These are phyloP conservation scores for Campylomormyrus numenius DNA, from an alignment of 2,113 vertebrate species.

Conservation along the genomic window DNA sequence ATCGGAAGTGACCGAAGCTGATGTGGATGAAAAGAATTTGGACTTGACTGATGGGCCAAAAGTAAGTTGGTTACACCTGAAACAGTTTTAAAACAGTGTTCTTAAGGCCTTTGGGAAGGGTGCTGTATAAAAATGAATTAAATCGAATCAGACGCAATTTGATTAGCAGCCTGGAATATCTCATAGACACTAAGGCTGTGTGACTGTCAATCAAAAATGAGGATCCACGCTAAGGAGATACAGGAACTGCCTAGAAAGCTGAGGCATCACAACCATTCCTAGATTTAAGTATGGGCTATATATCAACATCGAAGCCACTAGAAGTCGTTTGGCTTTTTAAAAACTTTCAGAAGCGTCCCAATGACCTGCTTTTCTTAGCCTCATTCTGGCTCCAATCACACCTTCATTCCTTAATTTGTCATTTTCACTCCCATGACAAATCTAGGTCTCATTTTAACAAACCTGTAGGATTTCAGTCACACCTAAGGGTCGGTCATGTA, in stretches of 20 bases:
- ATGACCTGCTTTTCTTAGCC: conserved; percentile 1
- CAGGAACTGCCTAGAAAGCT: background rate
- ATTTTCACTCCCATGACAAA: background rate
- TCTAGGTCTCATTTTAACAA: background rate
- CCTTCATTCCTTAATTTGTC: conserved; percentile 10
- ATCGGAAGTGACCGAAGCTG: conserved; percentile 64
- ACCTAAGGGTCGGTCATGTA: background rate
- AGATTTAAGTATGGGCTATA: background rate
- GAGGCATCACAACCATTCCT: background rate
- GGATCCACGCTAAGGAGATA: background rate
- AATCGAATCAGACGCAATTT: background rate
- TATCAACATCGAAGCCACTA: background rate
- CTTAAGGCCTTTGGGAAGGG: background rate
- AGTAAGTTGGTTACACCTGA: conserved; percentile 23
- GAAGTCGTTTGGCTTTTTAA: background rate
- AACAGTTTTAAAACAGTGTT: background rate
- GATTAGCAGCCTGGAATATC: background rate
- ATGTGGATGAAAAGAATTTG: conserved; percentile 54
- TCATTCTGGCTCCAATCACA: conserved; percentile 3
- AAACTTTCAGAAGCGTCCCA: background rate
- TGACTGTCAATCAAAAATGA: background rate
- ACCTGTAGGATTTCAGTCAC: background rate
- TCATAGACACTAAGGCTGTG: background rate
- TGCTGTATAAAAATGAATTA: background rate
- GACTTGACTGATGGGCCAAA: conserved; percentile 52